Percentiles rank a stretch among this genome's conserved stretches.
phyloP scores from a whole-genome alignment of 2,888 invertebrate genomes.

The Apodemia duryi region DNA sequence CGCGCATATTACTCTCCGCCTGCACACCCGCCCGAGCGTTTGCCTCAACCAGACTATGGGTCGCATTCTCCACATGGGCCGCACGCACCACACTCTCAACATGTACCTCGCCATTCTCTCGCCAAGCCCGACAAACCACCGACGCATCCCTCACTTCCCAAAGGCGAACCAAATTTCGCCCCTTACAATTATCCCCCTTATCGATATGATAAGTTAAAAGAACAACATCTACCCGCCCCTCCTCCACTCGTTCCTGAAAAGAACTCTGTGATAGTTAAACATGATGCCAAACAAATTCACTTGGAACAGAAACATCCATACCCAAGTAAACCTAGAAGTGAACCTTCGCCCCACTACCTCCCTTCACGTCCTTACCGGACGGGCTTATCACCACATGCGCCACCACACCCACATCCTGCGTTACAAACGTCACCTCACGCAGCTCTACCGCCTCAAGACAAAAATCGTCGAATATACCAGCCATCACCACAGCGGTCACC shows the following conservation, averaged over 20 bases:
- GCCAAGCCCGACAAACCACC: constrained; percentile 58
- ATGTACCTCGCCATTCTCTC: constrained; percentile 50
- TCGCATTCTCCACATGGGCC: constrained; percentile 42
- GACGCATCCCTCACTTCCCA: constrained; percentile 63
- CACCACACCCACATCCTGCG: constrained; percentile 70
- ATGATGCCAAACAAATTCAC: constrained; percentile 83
- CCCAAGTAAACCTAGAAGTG: constrained; percentile 78
- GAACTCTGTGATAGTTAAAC: constrained; percentile 89
- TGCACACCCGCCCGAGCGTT: constrained; percentile 39
- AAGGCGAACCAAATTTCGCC: constrained; percentile 84
- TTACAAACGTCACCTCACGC: constrained; percentile 66
- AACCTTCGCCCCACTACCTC: constrained; percentile 78
- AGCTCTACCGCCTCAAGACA: constrained; percentile 49
- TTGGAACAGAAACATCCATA: constrained; percentile 80
- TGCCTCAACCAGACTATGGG: constrained; percentile 45
- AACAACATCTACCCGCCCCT: constrained; percentile 82
- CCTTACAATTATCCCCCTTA: constrained; percentile 83
- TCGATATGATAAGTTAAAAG: constrained; percentile 81
- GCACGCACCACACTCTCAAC: constrained; percentile 46
- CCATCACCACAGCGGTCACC: constrained; percentile 65
- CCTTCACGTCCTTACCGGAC: constrained; percentile 69
- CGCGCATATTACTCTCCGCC: constrained; percentile 47
- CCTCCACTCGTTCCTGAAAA: constrained; percentile 85
- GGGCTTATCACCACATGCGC: constrained; percentile 75
- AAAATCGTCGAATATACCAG: constrained; percentile 54